Evolutionary conservation across 2,888 invertebrate species (phyloP), one percentile per base, ranked within the genome.

Genomic region (Orthosia gothica): DNA sequence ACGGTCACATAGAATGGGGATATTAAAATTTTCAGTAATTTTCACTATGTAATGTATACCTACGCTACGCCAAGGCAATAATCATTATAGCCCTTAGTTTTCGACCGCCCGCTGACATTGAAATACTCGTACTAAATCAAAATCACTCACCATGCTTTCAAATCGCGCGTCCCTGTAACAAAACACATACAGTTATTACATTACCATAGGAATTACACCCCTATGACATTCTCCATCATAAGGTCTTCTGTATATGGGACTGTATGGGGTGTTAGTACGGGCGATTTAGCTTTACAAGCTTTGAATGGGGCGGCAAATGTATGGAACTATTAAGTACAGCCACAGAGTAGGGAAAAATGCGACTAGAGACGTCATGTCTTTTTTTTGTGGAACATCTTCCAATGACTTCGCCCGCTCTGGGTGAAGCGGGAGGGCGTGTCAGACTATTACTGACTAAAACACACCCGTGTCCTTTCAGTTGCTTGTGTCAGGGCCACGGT

Each of bases 131-230:
- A n/a, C 26, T 32, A 68, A 74, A 75, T 66, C 74, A 63, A 68
- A 74, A 70, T 66, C 58, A 91, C 91, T 91, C 79, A 90, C 91
- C 92, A 92, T 91, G 65, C 9, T 79, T 70, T 58, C 79, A 76
- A 82, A 83, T 70, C 61, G 76, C 73, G 11, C 11, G 63, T 78
- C 80, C 87, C 92, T 92, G 92, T 74, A 89, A 92, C 90, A 90
- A 89, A 88, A 84, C 84, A 76, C 23, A 32, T 58, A 9, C 20
- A 69, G 83, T 79, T 87, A 85, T 89, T 70, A 88, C 70, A 92
- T 92, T 92, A 84, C 55, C 92, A 92, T 92, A 77, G 64, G 68
- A 91, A 92, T 90, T 23, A 76, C 73, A 66, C 20, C 47, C 15
- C 23, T 47, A 84, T 67, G 78, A 76, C 49, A 58, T 70, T 64